Evolutionary conservation across 2,113 vertebrate genomes (phyloP).

Genomic region (Pseudonaja textilis): DNA sequence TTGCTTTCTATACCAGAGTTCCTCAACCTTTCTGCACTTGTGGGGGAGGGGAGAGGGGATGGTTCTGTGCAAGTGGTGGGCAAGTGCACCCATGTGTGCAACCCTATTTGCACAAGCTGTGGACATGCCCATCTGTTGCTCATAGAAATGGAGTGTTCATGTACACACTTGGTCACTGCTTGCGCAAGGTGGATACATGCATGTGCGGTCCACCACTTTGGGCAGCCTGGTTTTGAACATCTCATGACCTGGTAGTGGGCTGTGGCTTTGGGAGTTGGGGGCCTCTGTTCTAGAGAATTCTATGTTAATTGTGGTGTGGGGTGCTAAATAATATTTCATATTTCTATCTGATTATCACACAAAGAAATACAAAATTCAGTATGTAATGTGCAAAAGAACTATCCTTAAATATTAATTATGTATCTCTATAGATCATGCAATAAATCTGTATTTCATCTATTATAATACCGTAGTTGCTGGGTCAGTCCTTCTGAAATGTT

Average conservation of each 20-base stretch:
- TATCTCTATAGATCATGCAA: background rate
- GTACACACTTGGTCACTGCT: background rate
- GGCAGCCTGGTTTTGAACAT: background rate
- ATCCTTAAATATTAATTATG: background rate
- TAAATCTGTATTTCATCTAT: background rate
- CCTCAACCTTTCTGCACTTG: background rate
- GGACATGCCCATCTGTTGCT: fast-evolving
- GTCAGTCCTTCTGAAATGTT: background rate
- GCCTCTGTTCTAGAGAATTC: background rate
- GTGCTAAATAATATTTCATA: background rate
- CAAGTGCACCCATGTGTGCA: background rate
- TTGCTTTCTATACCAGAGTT: background rate
- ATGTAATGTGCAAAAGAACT: background rate
- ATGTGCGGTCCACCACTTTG: background rate
- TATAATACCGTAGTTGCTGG: background rate
- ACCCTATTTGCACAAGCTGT: background rate
- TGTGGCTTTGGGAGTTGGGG: background rate
- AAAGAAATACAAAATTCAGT: background rate
- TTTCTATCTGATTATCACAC: background rate
- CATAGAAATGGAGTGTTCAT: background rate
- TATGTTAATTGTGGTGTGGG: background rate
- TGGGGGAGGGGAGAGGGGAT: background rate
- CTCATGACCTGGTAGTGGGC: background rate
- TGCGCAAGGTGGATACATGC: background rate
- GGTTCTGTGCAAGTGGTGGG: background rate